Evolutionary conservation across 1,140 invertebrate genomes (phyloP).

Genomic region (Semibalanus balanoides): DNA sequence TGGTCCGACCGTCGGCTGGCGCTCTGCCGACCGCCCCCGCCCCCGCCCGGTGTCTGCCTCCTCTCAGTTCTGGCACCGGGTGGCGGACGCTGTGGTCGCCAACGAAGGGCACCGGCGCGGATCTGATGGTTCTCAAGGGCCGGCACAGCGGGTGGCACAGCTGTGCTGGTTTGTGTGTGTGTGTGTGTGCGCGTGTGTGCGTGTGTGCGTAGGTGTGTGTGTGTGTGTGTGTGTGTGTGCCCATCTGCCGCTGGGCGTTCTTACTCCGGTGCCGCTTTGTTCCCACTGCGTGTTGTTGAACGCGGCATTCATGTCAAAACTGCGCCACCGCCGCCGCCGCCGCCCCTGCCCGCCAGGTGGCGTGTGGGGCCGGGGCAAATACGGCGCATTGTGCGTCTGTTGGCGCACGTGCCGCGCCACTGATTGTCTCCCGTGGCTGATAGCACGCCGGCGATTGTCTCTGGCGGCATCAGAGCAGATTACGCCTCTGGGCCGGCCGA

Average conservation of each 20-base stretch:
- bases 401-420: background rate
- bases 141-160: background rate
- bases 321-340: background rate
- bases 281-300: background rate
- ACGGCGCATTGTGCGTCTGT: background rate
- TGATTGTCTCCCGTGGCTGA: background rate
- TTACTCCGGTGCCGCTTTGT: background rate
- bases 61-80: too few relatives aligned
- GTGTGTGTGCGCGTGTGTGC: too few relatives aligned
- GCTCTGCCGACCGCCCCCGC: too few relatives aligned
- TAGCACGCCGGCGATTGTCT: background rate
- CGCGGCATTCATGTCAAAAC: background rate
- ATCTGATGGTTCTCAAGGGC: too few relatives aligned
- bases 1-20: too few relatives aligned
- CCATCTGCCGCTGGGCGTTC: background rate
- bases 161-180: background rate
- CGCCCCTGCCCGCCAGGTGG: background rate
- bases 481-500: background rate
- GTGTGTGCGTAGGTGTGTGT: too few relatives aligned
- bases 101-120: too few relatives aligned
- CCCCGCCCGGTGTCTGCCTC: too few relatives aligned
- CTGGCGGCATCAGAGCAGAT: background rate
- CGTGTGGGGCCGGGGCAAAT: background rate
- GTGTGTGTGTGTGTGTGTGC: background rate
- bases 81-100: too few relatives aligned